Base-by-base conservation (phyloP, 2,113 vertebrate genomes). In the Lamprotornis superbus region DNA sequence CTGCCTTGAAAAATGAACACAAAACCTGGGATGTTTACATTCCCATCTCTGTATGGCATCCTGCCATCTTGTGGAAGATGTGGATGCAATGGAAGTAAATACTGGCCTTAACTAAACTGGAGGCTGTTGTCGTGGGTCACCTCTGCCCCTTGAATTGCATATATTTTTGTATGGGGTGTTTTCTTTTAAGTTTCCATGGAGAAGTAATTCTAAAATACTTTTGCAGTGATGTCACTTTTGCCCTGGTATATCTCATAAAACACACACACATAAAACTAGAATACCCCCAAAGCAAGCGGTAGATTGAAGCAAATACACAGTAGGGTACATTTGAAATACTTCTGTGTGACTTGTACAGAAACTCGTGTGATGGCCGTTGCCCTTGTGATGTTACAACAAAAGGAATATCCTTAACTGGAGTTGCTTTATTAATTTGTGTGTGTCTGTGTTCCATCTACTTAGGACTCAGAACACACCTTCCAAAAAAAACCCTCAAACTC, bases 301-400 rank as follows among this genome's bases (percentile, higher is more conserved):
- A 22, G 86, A 27, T 33, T 55, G 24, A 5, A 60, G 8, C 19
- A 46, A 47, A 84, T 55, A 12, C 3, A 13, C 25, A 39, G 1
- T 6, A 15, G 21, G 15, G 5, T 90, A 8, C 28, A 10, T 61
- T 3, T 59, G 25, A 57, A 65, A 42, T 46, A 53, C n/a, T 44
- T 67, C 5, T 33, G 53, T 61, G 59, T 90, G n/a, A 28, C 53
- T 85, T 56, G 19, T 20, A 47, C 12, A 28, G 35, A 52, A 78
- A 44, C 4, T 56, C 40, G 4, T 25, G 50, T 79, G 71, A 57
- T 80, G 55, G 46, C n/a, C 0, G 0, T 24, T 65, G n/a, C 49
- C 60, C 52, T 79, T 44, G 37, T 63, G 46, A 67, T 63, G 30
- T 71, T 68, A 28, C 37, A 64, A 28, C 15, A 68, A 31, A 47